These are phyloP conservation scores for Oasisia sp. DNA, from an alignment of 2,888 invertebrate species.

Conservation along the genomic window DNA sequence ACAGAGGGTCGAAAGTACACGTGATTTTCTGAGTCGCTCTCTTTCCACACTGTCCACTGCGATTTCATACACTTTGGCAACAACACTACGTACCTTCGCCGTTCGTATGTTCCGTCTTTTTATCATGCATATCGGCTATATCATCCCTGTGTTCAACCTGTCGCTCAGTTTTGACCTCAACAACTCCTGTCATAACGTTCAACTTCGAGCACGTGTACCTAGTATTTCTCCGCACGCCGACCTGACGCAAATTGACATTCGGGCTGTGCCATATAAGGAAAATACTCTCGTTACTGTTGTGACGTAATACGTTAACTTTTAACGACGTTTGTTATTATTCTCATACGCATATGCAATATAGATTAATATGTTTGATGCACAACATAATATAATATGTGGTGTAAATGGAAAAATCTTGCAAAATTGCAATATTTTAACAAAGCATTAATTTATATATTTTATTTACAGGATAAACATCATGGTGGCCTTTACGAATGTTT, in stretches of 20 bases:
- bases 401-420: background rate
- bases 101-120: background rate
- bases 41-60: background rate
- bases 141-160: constrained; percentile 7
- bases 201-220: constrained; percentile 7
- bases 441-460: background rate
- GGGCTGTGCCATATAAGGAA: background rate
- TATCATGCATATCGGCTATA: background rate
- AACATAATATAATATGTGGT: background rate
- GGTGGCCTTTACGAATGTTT: background rate
- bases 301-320: background rate
- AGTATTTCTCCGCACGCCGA: constrained; percentile 10
- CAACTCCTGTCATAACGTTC: constrained; percentile 6
- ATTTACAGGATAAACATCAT: constrained; percentile 9
- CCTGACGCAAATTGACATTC: constrained; percentile 9
- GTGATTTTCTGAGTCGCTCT: background rate
- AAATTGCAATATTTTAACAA: background rate
- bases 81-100: constrained; percentile 2
- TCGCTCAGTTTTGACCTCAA: constrained; percentile 17
- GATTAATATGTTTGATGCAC: background rate
- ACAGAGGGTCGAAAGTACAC: constrained; percentile 10
- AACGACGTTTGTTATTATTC: background rate
- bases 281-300: background rate
- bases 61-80: background rate
- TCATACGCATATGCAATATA: background rate